Conservation (phyloP, 1,140 invertebrate genomes). For the Magallana gigas region DNA sequence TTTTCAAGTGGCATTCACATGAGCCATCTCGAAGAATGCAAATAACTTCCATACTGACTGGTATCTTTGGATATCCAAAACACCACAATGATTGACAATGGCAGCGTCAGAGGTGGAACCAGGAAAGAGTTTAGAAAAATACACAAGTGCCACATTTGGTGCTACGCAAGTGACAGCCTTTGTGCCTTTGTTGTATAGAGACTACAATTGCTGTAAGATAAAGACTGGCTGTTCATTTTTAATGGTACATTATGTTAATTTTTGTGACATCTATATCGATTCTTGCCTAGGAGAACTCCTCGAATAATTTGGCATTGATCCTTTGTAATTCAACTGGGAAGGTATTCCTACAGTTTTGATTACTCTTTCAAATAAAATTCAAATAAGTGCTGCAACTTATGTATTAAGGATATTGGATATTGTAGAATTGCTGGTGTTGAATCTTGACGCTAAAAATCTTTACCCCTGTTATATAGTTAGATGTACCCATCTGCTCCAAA, state of each 20-base stretch:
- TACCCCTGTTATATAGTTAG: too few relatives aligned
- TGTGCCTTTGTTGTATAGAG: conserved; percentile 46
- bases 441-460: neutral
- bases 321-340: conserved; percentile 48
- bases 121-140: conserved; percentile 23
- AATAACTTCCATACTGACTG: too few relatives aligned
- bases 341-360: conserved; percentile 43
- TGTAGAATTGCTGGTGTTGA: neutral
- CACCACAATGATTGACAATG: too few relatives aligned
- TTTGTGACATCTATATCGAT: conserved; percentile 53
- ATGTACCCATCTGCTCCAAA: too few relatives aligned
- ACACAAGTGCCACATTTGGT: conserved; percentile 34
- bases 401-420: conserved; percentile 21
- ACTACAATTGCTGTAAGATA: conserved; percentile 39
- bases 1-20: too few relatives aligned
- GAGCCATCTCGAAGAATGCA: too few relatives aligned
- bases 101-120: too few relatives aligned
- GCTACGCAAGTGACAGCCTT: conserved; percentile 42
- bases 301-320: conserved; percentile 51
- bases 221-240: conserved; percentile 52
- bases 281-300: conserved; percentile 42
- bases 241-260: conserved; percentile 50
- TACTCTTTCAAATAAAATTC: conserved; percentile 46
- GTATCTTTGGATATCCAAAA: too few relatives aligned
- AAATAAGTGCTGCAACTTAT: conserved; percentile 15